Base-by-base conservation (phyloP, 2,113 vertebrate genomes). In the Struthidea cinerea region DNA sequence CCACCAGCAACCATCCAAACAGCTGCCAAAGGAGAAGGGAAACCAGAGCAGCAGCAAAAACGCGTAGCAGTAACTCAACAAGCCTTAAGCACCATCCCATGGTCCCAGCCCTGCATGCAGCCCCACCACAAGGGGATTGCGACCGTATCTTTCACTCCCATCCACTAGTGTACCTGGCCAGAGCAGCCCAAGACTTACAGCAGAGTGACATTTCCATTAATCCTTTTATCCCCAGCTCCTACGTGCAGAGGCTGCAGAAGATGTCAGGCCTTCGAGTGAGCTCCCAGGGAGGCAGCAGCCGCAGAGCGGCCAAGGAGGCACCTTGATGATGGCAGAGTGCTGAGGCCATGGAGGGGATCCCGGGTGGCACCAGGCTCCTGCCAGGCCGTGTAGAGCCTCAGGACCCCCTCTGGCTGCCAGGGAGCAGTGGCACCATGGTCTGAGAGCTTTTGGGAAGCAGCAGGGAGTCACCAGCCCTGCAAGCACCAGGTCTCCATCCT, bases 31-130 rank as follows among this genome's bases (percentile, higher is more conserved):
- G 26, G 21, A 84, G n/a, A 63, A 49, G n/a, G 7, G 53, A 95
- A 82, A 46, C 5, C n/a, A 78, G 16, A 42, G 49, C 1, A 1
- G 33, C 75, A 59, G 30, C 0, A 0, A 41, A 13, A 46, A 68
- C 1, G 0, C 0, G 0, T 1, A 67, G 59, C 30, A 59, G 50
- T 24, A 44, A 60, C 50, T 63, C 49, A n/a, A 6, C 2, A 12
- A 60, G 26, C 64, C 37, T 22, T 12, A 30, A 73, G 42, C 33
- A 42, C 6, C 46, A 47, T 7, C 28, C n/a, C 26, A 11, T 1
- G 0, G 39, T 20, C 42, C 37, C 49, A 42, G 59, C 13, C 50
- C 20, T 5, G 1, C 70, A 30, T 21, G 11, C 53, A 67, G 50
- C 14, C 30, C 23, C 1, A 2, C 20, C 3, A 5, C 7, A 2